Evolutionary conservation across 2,113 vertebrate species (phyloP), one percentile per base, ranked within the genome.

Genomic region (Bostrychus sinensis): DNA sequence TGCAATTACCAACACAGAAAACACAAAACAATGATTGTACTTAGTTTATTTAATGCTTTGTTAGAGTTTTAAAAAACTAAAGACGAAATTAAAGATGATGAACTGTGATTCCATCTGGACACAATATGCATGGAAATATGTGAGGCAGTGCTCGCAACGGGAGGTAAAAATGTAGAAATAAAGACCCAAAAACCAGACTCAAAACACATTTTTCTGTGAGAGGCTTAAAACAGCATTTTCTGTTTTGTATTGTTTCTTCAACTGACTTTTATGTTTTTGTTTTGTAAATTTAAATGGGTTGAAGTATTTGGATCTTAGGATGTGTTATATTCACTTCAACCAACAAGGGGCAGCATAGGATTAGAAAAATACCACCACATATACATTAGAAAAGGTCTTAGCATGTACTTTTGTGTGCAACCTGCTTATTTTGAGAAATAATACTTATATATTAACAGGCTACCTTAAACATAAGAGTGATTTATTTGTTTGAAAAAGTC

Each of bases 21-120:
- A 0, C 8, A 58, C 16, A 30, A 4, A 39, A 42, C 3, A 41
- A 17, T 34, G 14, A 32, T 37, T 39, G 30, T 1, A 7, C 67
- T 60, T 41, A 0, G 3, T 48, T 43, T 11, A 75, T 66, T 73
- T 62, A 48, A 53, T 51, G 17, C 11, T 16, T 7, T 42, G 38
- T 59, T 56, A 22, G 67, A 43, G 42, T 68, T 62, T 43, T n/a
- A n/a, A 30, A 8, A 71, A 67, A 77, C 23, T 53, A n/a, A 67
- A 62, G 69, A 6, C 30, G 60, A 9, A 41, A 72, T 81, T 64
- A 50, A 5, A 55, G 22, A 45, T 28, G 30, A 59, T 7, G 9
- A 71, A 60, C 25, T 66, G 17, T 14, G 46, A 68, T 42, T 75
- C 63, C 85, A 84, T 87, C 81, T 89, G 81, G 77, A 78, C 36